Conservation (phyloP, 2,888 invertebrate species). For the Acleris emargana region DNA sequence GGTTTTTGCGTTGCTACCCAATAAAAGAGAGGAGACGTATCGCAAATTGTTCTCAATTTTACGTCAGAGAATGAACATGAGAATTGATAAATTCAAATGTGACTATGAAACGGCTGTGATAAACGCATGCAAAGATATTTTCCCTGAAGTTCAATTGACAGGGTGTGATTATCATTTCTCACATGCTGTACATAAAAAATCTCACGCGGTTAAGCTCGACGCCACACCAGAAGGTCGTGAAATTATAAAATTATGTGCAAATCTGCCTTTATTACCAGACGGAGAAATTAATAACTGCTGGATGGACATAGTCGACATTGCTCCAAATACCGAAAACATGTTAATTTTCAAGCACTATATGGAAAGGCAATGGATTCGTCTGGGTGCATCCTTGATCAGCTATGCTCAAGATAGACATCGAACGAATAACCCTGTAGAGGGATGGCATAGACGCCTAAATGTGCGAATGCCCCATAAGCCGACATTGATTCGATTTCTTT, state of each 20-base stretch:
- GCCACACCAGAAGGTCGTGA: constrained; percentile 5
- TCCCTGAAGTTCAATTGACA: constrained; percentile 11
- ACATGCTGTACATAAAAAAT: constrained; percentile 16
- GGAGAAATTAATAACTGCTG: constrained; percentile 13
- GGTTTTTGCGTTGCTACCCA: too few relatives aligned
- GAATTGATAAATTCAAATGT: constrained; percentile 6
- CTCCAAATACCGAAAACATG: constrained; percentile 11
- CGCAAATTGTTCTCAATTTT: not conserved
- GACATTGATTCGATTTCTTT: too few relatives aligned
- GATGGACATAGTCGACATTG: constrained; percentile 7
- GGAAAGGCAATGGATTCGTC: constrained; percentile 6
- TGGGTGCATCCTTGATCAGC: constrained; percentile 5
- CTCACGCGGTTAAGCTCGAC: not conserved
- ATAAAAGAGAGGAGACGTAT: too few relatives aligned
- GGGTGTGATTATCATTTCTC: constrained; percentile 13
- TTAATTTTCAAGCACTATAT: constrained; percentile 7
- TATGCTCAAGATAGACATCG: too few relatives aligned
- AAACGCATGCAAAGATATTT: constrained; percentile 15
- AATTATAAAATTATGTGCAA: constrained; percentile 12
- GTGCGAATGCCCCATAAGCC: too few relatives aligned
- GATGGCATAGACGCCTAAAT: too few relatives aligned
- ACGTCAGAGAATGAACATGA: constrained; percentile 9
- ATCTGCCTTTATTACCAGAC: constrained; percentile 11
- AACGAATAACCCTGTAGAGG: too few relatives aligned
- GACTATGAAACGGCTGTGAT: constrained; percentile 10